A percentile compares a stretch with the other conserved stretches of the same genome.
These are phyloP conservation scores for Ianthella basta DNA, from an alignment of 37 sponge, comb jelly and placozoan genomes.

Conservation along the genomic window DNA sequence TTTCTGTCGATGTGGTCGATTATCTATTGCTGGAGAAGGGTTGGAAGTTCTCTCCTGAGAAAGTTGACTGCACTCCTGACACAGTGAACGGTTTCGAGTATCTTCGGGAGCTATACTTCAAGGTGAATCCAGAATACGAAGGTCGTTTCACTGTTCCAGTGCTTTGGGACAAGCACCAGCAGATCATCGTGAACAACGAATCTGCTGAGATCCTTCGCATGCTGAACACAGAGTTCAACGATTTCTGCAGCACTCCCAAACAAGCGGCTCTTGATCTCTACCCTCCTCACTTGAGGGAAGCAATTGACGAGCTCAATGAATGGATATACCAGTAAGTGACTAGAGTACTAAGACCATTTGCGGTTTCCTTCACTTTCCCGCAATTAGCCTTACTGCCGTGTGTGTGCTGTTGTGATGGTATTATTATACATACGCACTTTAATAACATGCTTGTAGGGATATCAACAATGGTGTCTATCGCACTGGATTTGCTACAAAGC, in stretches of 20 bases:
- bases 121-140: conserved; percentile 56
- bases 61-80: conserved; percentile 61
- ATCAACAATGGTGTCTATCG: conserved; percentile 94
- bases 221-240: conserved; percentile 88
- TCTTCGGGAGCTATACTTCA: conserved; percentile 76
- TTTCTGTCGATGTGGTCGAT: conserved; percentile 75
- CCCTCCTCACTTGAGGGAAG: conserved; percentile 63
- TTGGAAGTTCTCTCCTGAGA: conserved; percentile 77
- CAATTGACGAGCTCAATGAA: conserved; percentile 86
- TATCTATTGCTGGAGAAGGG: conserved; percentile 61
- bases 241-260: conserved; percentile 66
- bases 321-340: conserved; percentile 79
- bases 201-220: conserved; percentile 91
- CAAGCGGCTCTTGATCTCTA: conserved; percentile 79
- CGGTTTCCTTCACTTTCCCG: too few relatives aligned
- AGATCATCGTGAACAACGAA: conserved; percentile 88
- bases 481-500: conserved; percentile 89
- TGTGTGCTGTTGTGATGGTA: too few relatives aligned
- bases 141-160: conserved; percentile 91
- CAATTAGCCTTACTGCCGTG: too few relatives aligned
- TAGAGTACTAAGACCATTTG: too few relatives aligned
- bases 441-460: conserved; percentile 50
- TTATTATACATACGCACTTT: too few relatives aligned
- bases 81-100: conserved; percentile 72
- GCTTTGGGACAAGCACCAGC: conserved; percentile 79